Base-by-base conservation (phyloP, 2,113 vertebrate genomes). In the Malurus elegans region DNA sequence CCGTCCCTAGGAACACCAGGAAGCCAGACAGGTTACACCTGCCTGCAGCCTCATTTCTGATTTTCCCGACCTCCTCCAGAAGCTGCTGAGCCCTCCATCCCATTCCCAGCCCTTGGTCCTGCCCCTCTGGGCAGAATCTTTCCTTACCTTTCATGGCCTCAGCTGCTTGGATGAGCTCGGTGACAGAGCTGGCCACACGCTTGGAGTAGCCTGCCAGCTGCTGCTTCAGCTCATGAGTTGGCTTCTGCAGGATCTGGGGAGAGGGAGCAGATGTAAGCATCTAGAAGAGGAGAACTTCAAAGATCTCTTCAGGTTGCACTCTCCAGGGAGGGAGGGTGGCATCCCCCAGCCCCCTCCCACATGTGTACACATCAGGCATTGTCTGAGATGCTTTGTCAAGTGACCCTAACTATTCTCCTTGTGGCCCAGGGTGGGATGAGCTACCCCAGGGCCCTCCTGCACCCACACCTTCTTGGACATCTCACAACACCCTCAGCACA, bases 141-240 rank as follows among this genome's bases (percentile, higher is more conserved):
- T 53, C 67, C 40, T 84, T 25, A 99, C 99, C 99, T 98, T 99
- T 99, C 99, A 99, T 99, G 97, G 99, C 99, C 96, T 99, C 99
- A 0, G 99, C 99, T 18, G 99, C 99, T 97, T 99, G 99, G 97
- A 99, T 99, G 95, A 99, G 99, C 96, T 99, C 99, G 0, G 99
- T 99, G 93, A 99, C 99, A 0, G 99, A 99, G 62, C 99, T 99
- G 4, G 99, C 99, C 92, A 99, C 99, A 0, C 98, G 98, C 93
- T 99, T 99, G 82, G 99, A 99, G 97, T 98, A 99, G 61, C 62
- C 96, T 1, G 99, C 97, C 97, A 99, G 93, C 80, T 99, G 99
- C 94, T 99, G 99, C 96, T 99, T 99, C 96, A 99, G 94, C 53
- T 99, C 99, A 0, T 98, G 98, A 67, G 98, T 98, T 0, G 99